Evolutionary conservation across 2,113 vertebrate genomes (phyloP).

Genomic region (Channa argus): DNA sequence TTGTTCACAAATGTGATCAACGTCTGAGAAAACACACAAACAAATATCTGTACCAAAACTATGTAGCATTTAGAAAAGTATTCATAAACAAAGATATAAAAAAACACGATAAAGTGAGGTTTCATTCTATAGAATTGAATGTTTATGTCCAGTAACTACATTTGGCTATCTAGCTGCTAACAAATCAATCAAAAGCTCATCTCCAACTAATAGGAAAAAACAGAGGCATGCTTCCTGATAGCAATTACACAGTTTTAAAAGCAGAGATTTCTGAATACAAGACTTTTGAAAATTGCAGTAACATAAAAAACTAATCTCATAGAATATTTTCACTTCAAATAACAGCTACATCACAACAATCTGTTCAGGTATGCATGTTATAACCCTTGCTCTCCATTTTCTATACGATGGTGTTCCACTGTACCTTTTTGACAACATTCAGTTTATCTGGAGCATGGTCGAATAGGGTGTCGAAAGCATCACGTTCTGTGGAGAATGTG

Average conservation of each 20-base stretch:
- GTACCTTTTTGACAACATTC: slow-evolving; percentile 97
- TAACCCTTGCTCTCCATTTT: no score
- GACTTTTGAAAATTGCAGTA: background rate
- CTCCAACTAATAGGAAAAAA: background rate
- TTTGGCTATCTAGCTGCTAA: no score
- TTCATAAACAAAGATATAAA: no score
- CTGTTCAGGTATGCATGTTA: background rate
- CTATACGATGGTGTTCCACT: background rate
- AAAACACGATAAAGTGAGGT: no score
- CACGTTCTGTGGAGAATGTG: slow-evolving; percentile 88
- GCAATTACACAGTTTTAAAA: background rate
- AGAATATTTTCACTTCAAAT: background rate
- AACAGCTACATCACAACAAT: background rate
- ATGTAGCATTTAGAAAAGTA: no score
- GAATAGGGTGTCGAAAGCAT: slow-evolving; percentile 97
- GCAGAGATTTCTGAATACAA: background rate
- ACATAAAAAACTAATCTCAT: background rate
- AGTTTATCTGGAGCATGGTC: slow-evolving; percentile 98
- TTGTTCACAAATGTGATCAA: slow-evolving; percentile 99
- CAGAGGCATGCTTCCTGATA: background rate
- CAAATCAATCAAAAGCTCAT: background rate
- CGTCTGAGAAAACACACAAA: slow-evolving; percentile 83
- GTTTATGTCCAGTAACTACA: no score
- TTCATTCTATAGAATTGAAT: no score
- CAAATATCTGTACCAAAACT: background rate